phyloP scores from a whole-genome alignment of 1,140 invertebrate species.

The Panagrolaimus sp. region DNA sequence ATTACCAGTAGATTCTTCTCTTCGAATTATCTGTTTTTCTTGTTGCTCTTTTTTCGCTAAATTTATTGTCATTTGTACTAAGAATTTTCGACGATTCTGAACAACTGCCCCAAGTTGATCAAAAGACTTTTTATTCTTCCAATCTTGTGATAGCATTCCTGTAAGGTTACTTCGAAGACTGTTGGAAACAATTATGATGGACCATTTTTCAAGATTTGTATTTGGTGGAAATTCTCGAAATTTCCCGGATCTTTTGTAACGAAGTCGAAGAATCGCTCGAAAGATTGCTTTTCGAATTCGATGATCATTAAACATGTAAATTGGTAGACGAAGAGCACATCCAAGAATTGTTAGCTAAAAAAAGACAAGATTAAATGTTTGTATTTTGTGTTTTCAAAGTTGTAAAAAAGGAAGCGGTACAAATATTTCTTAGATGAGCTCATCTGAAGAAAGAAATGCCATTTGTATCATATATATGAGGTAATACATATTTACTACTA shows the following conservation, averaged over 20 bases:
- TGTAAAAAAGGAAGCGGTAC: too few relatives aligned
- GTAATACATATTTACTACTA: too few relatives aligned
- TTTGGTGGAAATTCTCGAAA: conserved; percentile 24
- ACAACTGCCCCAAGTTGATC: conserved; percentile 45
- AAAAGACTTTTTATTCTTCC: conserved; percentile 42
- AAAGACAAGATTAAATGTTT: background rate
- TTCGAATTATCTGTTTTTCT: conserved; percentile 6
- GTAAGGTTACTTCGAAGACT: conserved; percentile 48
- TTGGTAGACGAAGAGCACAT: conserved; percentile 48
- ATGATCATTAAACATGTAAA: conserved; percentile 39
- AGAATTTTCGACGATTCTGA: conserved; percentile 45
- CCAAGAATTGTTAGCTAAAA: conserved; percentile 47
- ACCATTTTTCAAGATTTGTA: conserved; percentile 51
- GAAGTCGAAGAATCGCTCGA: conserved; percentile 38
- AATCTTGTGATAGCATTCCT: conserved; percentile 30
- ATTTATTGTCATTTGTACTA: conserved; percentile 52
- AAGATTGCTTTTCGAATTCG: conserved; percentile 43
- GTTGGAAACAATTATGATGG: conserved; percentile 51
- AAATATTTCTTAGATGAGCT: too few relatives aligned
- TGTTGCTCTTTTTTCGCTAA: conserved; percentile 27
- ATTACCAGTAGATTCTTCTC: background rate
- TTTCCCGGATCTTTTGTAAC: conserved; percentile 25
- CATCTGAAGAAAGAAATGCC: too few relatives aligned
- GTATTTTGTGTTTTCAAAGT: too few relatives aligned
- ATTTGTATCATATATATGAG: too few relatives aligned